These are phyloP conservation scores for Drosophila nannoptera DNA, from an alignment of 1,140 invertebrate genomes.

Conservation along the genomic window DNA sequence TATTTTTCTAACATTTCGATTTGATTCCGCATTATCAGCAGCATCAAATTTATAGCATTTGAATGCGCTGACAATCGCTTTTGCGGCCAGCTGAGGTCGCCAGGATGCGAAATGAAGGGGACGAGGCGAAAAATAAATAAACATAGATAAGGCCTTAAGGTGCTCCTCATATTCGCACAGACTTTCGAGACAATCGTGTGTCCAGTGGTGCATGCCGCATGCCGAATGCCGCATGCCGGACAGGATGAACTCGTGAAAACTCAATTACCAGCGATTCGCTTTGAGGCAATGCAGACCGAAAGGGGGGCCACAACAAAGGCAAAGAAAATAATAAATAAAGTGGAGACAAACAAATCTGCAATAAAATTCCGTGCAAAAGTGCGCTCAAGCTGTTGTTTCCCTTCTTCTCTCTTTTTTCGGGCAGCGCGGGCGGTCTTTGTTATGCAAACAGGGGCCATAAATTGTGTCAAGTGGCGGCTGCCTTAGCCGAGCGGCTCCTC, in stretches of 20 bases:
- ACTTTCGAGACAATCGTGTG: too few relatives aligned
- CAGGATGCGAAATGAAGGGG: slow-evolving; percentile 29
- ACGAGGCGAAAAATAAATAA: slow-evolving; percentile 8
- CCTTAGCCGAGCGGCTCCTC: background rate
- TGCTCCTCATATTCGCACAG: slow-evolving; percentile 16
- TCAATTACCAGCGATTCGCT: slow-evolving; percentile 51
- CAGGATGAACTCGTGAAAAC: slow-evolving; percentile 41
- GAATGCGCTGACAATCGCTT: slow-evolving; percentile 40
- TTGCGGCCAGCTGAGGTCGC: slow-evolving; percentile 52
- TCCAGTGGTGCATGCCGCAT: too few relatives aligned
- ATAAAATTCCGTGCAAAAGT: slow-evolving; percentile 19
- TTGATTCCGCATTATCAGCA: slow-evolving; percentile 35
- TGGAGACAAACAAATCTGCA: background rate
- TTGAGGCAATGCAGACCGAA: slow-evolving; percentile 27
- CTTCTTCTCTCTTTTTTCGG: slow-evolving; percentile 31
- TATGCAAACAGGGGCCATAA: slow-evolving; percentile 62
- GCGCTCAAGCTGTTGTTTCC: slow-evolving; percentile 45
- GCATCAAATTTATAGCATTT: slow-evolving; percentile 36
- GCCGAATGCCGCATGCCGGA: too few relatives aligned
- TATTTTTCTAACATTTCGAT: slow-evolving; percentile 12
- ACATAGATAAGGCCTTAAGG: slow-evolving; percentile 23
- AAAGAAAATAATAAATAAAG: slow-evolving; percentile 5
- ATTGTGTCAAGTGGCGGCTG: slow-evolving; percentile 58
- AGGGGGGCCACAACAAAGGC: background rate
- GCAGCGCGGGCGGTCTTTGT: slow-evolving; percentile 48